These are phyloP conservation scores for Pelvicachromis taeniatus DNA, from an alignment of 2,113 vertebrate genomes.

Conservation along the genomic window DNA sequence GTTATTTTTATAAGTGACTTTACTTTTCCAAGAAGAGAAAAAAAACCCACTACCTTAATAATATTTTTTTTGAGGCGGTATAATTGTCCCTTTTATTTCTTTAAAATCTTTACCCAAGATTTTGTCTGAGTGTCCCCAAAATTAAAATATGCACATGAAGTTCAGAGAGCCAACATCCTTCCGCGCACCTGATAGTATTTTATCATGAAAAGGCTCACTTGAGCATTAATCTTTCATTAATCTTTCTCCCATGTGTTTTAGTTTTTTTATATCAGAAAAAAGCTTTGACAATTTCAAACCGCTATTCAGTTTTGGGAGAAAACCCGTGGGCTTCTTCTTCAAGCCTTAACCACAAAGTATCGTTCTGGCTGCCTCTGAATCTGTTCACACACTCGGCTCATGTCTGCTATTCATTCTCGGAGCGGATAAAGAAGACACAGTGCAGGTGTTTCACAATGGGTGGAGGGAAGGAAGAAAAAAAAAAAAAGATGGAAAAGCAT, in stretches of 20 bases:
- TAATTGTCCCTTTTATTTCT: not conserved
- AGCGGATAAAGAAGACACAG: constrained; percentile 18
- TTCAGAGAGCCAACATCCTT: not conserved
- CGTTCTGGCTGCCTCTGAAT: constrained; percentile 1
- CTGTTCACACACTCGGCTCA: constrained; percentile 9
- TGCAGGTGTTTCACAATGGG: constrained; percentile 42
- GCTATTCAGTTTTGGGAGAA: constrained; percentile 38
- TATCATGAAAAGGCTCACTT: constrained; percentile 1
- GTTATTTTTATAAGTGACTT: not conserved
- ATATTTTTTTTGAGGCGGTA: not conserved
- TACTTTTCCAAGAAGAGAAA: not conserved
- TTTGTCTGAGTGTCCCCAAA: not conserved
- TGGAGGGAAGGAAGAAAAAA: not conserved
- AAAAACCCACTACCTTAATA: not conserved
- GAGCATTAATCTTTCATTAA: not conserved
- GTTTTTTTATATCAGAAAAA: constrained; percentile 23
- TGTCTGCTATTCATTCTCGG: constrained; percentile 22
- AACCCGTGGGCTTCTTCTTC: constrained; percentile 31
- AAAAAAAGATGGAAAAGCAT: not conserved
- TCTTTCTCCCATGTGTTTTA: not conserved
- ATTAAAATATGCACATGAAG: not conserved
- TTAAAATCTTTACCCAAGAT: not conserved
- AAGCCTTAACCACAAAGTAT: constrained; percentile 25
- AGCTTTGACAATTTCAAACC: constrained; percentile 37
- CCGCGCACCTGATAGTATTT: constrained; percentile 24